Percentiles rank a stretch among this genome's conserved stretches.
These are phyloP conservation scores for Malthinus seriepunctatus DNA, from an alignment of 2,888 invertebrate species.

Conservation along the genomic window DNA sequence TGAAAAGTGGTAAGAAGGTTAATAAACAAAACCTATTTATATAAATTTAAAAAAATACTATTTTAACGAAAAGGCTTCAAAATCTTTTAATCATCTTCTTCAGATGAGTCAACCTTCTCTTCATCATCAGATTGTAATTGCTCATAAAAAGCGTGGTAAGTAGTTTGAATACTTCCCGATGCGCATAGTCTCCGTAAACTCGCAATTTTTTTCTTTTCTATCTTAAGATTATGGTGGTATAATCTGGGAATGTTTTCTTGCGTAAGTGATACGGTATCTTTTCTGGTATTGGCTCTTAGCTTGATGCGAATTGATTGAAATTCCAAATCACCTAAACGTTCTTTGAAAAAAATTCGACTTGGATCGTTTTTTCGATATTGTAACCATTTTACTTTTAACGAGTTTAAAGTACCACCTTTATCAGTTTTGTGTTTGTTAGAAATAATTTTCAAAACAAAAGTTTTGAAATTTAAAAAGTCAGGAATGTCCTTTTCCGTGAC, in stretches of 20 bases:
- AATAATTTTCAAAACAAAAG: constrained; percentile 17
- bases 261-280: too few species aligned
- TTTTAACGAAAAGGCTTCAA: too few species aligned
- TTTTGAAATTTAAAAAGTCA: constrained; percentile 25
- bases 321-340: constrained; percentile 16
- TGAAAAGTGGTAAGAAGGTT: too few species aligned
- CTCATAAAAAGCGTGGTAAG: constrained; percentile 2
- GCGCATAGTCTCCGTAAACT: constrained; percentile 7
- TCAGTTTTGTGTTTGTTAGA: constrained; percentile 20
- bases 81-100: not conserved
- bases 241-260: not conserved
- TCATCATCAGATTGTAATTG: not conserved
- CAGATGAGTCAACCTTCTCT: not conserved
- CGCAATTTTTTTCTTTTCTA: constrained; percentile 9
- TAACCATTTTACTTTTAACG: constrained; percentile 25
- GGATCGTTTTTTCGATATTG: constrained; percentile 26
- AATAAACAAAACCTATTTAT: too few species aligned
- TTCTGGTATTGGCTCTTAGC: not conserved
- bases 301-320: constrained; percentile 10
- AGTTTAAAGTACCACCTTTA: constrained; percentile 14
- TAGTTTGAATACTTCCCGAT: not conserved
- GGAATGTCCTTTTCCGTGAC: constrained; percentile 13
- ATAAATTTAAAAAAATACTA: too few species aligned
- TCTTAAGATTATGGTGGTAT: not conserved
- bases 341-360: constrained; percentile 23